These are phyloP conservation scores for Catalaphyllia jardinei DNA, from an alignment of 64 coral and sea anemone genomes.

Conservation along the genomic window DNA sequence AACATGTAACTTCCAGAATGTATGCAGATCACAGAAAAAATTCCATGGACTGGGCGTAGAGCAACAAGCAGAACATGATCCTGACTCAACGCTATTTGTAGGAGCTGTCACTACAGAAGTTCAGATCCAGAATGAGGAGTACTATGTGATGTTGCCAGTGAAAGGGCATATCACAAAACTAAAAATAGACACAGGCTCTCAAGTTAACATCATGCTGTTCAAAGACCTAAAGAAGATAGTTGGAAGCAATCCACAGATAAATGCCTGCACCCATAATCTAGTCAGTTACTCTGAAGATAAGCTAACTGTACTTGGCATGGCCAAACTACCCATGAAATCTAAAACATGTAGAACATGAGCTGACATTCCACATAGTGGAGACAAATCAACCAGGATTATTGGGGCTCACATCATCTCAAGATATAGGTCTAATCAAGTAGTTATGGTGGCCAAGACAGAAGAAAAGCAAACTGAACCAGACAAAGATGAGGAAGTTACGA, in stretches of 20 bases:
- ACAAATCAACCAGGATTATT: constrained; percentile 70
- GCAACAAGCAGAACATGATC: background rate
- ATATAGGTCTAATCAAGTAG: constrained; percentile 61
- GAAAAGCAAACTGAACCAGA: constrained; percentile 25
- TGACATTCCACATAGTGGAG: constrained; percentile 65
- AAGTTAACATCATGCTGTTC: constrained; percentile 42
- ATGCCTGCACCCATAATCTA: constrained; percentile 21
- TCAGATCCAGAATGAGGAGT: constrained; percentile 10
- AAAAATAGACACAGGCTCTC: constrained; percentile 55
- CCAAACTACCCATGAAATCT: constrained; percentile 48
- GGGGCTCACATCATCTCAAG: constrained; percentile 58
- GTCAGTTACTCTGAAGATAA: constrained; percentile 44
- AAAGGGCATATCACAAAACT: constrained; percentile 7
- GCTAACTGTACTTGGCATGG: constrained; percentile 46
- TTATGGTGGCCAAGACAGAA: constrained; percentile 38
- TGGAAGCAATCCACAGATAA: constrained; percentile 31
- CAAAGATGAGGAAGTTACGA: constrained; percentile 11
- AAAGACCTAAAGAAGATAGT: constrained; percentile 45
- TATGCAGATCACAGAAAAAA: background rate
- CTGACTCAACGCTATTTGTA: constrained; percentile 8
- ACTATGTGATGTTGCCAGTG: background rate
- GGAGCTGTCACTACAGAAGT: constrained; percentile 13
- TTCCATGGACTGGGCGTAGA: background rate
- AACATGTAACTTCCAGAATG: background rate
- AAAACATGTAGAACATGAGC: constrained; percentile 44